These are phyloP conservation scores for Henricia sp. DNA, from an alignment of 53 echinoderm and acorn worm genomes.

Conservation along the genomic window DNA sequence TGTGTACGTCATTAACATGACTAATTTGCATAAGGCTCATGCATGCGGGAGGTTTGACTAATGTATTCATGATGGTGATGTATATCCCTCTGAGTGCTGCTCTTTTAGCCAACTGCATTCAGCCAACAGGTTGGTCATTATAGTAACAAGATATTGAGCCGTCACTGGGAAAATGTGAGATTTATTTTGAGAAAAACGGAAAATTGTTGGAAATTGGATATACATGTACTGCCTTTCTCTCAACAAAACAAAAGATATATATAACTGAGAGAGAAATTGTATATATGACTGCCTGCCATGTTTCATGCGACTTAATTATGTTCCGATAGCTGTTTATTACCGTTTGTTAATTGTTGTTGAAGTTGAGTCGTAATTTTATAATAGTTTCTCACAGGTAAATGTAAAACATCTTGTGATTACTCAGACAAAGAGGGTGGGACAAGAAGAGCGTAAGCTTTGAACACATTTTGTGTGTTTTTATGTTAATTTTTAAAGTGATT, in stretches of 20 bases:
- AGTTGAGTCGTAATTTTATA: slow-evolving; percentile 31
- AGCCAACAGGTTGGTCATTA: no score
- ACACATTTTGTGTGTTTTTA: slow-evolving; percentile 4
- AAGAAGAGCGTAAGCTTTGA: not conserved
- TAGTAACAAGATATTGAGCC: no score
- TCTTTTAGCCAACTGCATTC: no score
- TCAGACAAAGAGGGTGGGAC: not conserved
- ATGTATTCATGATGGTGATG: no score
- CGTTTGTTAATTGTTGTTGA: slow-evolving; percentile 50
- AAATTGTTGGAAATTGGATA: not conserved
- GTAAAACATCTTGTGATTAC: no score
- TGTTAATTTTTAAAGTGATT: slow-evolving; percentile 41
- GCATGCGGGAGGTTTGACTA: no score
- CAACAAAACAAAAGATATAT: not conserved
- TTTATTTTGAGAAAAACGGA: not conserved
- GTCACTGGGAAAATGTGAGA: no score
- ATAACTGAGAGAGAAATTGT: slow-evolving; percentile 48
- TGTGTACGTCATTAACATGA: no score
- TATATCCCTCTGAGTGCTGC: no score
- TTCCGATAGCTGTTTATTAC: slow-evolving; percentile 42
- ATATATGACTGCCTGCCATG: slow-evolving; percentile 60
- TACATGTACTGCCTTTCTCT: slow-evolving; percentile 62
- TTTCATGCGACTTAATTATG: slow-evolving; percentile 50
- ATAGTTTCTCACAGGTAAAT: slow-evolving; percentile 26
- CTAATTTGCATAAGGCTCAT: no score